These are phyloP conservation scores for Ditylenchus weischeri DNA, from an alignment of 2,888 invertebrate species.

Conservation along the genomic window DNA sequence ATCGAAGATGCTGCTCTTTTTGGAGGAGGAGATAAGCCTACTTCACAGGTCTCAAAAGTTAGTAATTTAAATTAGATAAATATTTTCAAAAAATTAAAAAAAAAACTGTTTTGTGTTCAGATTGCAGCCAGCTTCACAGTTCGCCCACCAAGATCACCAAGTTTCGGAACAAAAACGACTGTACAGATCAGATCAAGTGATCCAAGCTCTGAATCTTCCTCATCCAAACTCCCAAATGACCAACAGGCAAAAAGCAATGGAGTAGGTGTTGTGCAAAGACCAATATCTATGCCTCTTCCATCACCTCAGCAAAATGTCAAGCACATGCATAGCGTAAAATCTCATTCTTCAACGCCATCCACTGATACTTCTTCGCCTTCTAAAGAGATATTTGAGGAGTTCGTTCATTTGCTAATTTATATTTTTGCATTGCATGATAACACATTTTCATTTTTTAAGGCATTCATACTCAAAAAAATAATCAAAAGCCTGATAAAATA, in stretches of 20 bases:
- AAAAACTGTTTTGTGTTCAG: neutral
- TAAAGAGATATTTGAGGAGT: neutral
- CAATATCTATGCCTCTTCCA: conserved; percentile 10
- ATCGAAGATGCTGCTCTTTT: conserved; percentile 27
- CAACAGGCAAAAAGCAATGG: neutral
- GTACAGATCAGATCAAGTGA: conserved; percentile 14
- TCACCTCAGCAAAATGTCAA: conserved; percentile 4
- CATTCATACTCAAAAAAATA: too few relatives aligned
- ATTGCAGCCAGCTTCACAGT: conserved; percentile 34
- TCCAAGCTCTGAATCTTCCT: neutral
- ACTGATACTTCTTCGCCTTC: neutral
- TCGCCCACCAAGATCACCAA: conserved; percentile 16
- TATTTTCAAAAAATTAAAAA: neutral
- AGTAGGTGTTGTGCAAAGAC: neutral
- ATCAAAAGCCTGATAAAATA: too few relatives aligned
- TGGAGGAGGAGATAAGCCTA: conserved; percentile 18
- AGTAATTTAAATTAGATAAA: too few relatives aligned
- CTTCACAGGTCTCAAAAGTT: conserved; percentile 6
- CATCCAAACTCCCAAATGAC: neutral
- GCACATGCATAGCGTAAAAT: neutral
- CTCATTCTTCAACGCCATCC: conserved; percentile 1
- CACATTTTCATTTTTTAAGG: too few relatives aligned
- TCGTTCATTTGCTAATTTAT: too few relatives aligned
- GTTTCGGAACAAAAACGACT: conserved; percentile 23
- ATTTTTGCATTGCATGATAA: too few relatives aligned